Percentiles rank a stretch among this genome's conserved stretches.
Evolutionary conservation across 2,797 vertebrate genomes (phyloP).

Genomic region (Clarias fuscus): DNA sequence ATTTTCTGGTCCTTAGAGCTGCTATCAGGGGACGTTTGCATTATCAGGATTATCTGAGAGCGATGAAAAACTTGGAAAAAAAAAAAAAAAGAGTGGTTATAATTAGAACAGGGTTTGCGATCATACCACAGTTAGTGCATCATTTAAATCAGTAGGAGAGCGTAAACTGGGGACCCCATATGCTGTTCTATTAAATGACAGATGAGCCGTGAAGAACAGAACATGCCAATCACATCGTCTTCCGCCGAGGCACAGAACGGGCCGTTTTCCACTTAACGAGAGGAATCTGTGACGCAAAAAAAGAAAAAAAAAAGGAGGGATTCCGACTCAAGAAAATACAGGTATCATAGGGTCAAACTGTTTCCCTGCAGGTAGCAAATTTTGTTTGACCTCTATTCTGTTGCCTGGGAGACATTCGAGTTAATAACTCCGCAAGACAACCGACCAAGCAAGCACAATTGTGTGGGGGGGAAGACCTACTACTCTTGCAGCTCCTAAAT

Average conservation of each 20-base stretch:
- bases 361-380: constrained; percentile 50
- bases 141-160: neutral
- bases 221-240: constrained; percentile 10
- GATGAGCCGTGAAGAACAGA: constrained; percentile 3
- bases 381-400: constrained; percentile 59
- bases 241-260: neutral
- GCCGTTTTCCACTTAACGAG: neutral
- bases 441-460: constrained; percentile 22
- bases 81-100: neutral
- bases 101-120: neutral
- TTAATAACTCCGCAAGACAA: constrained; percentile 57
- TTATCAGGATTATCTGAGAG: neutral
- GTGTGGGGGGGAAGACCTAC: constrained; percentile 37
- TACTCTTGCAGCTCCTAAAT: constrained; percentile 63
- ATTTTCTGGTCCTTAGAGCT: neutral
- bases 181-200: neutral
- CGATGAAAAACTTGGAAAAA: neutral
- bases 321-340: neutral
- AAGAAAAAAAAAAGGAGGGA: neutral
- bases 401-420: constrained; percentile 64
- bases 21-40: neutral
- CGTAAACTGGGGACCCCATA: neutral
- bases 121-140: neutral
- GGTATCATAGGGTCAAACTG: neutral
- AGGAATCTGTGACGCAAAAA: neutral